Evolutionary conservation across 2,797 vertebrate genomes (phyloP).

Genomic region (Characodon lateralis): DNA sequence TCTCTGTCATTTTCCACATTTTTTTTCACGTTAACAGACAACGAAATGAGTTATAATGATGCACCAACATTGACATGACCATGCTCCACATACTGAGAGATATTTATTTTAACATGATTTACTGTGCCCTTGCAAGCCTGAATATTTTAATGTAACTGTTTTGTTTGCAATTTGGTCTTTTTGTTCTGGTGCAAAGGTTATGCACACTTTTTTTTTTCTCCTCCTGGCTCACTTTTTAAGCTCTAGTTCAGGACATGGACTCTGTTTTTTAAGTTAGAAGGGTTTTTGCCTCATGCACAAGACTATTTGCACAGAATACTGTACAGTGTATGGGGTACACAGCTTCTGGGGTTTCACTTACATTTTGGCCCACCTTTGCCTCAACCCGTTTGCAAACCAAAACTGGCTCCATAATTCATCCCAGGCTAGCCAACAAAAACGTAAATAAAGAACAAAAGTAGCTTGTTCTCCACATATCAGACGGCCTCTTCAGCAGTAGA

Average conservation of each 20-base stretch:
- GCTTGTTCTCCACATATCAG: slow-evolving; percentile 71
- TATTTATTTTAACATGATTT: neutral
- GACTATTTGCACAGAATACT: slow-evolving; percentile 52
- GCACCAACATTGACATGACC: neutral
- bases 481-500: slow-evolving; percentile 63
- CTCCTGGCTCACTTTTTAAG: slow-evolving; percentile 45
- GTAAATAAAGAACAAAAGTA: slow-evolving; percentile 80
- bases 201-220: slow-evolving; percentile 24
- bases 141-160: slow-evolving; percentile 28
- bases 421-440: slow-evolving; percentile 71
- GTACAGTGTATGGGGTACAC: slow-evolving; percentile 53
- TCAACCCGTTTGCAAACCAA: slow-evolving; percentile 70
- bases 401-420: slow-evolving; percentile 76
- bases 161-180: neutral
- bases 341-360: slow-evolving; percentile 72
- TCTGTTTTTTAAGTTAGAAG: slow-evolving; percentile 55
- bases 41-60: neutral
- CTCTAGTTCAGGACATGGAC: slow-evolving; percentile 44
- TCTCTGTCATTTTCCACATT: slow-evolving; percentile 12
- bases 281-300: slow-evolving; percentile 60
- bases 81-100: neutral
- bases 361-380: slow-evolving; percentile 74
- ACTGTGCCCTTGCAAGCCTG: slow-evolving; percentile 16
- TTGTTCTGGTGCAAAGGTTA: slow-evolving; percentile 17
- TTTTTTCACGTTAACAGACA: slow-evolving; percentile 13